Conservation (phyloP, 2,888 invertebrate genomes). For the Thysanoteuthis rhombus region DNA sequence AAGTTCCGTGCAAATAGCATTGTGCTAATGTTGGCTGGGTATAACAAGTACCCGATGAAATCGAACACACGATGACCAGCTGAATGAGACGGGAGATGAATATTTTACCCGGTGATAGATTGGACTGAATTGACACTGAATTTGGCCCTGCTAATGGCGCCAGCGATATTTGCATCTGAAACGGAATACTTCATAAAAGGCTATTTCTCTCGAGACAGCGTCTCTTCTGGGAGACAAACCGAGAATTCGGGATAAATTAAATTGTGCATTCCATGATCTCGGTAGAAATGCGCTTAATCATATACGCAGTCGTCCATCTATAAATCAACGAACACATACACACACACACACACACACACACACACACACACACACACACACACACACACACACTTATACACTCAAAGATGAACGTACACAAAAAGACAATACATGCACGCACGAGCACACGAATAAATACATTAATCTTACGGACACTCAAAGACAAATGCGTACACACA, state of each 20-base stretch:
- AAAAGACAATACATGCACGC: too few relatives aligned
- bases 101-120: neutral
- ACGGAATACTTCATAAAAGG: neutral
- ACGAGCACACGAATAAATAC: too few relatives aligned
- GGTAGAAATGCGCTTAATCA: neutral
- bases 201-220: neutral
- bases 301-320: neutral
- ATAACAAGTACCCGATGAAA: too few relatives aligned
- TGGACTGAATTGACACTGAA: neutral
- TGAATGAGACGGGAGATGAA: neutral
- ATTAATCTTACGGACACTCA: too few relatives aligned
- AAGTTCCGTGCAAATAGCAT: too few relatives aligned
- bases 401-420: too few relatives aligned
- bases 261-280: neutral
- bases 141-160: neutral
- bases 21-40: too few relatives aligned
- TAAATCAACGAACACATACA: neutral
- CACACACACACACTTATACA: neutral
- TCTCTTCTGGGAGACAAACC: neutral
- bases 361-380: neutral
- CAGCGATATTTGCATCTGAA: neutral
- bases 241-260: neutral
- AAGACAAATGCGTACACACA: too few relatives aligned
- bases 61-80: neutral
- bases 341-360: neutral